A percentile compares a stretch with the other conserved stretches of the same genome.
These are phyloP conservation scores for Graphium colonna DNA, from an alignment of 2,888 invertebrate species.

Conservation along the genomic window DNA sequence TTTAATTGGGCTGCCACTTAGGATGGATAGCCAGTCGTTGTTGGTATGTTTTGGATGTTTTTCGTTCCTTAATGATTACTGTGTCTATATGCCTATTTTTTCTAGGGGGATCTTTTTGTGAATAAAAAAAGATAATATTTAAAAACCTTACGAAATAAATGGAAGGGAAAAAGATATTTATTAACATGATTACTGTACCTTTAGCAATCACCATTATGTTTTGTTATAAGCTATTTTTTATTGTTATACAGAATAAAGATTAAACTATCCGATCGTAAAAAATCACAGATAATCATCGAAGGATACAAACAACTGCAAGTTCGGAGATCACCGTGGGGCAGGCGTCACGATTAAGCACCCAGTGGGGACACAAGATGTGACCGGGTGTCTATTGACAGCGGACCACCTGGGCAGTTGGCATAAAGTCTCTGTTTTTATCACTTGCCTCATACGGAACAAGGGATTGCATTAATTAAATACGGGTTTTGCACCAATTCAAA, in stretches of 20 bases:
- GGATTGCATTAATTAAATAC: background rate
- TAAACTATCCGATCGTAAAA: constrained; percentile 7
- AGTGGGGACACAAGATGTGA: constrained; percentile 36
- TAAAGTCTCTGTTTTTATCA: constrained; percentile 43
- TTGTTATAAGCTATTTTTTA: too few relatives aligned
- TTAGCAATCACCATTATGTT: too few relatives aligned
- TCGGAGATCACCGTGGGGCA: constrained; percentile 45
- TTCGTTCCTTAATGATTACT: too few relatives aligned
- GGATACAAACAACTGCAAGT: constrained; percentile 30
- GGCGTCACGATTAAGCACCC: constrained; percentile 21
- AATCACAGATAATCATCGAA: constrained; percentile 11
- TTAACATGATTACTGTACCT: too few relatives aligned
- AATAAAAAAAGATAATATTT: too few relatives aligned
- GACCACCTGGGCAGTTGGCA: constrained; percentile 52
- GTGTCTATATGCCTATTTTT: too few relatives aligned
- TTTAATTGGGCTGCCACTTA: too few relatives aligned
- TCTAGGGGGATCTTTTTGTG: too few relatives aligned
- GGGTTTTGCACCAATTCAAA: background rate
- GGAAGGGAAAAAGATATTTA: too few relatives aligned
- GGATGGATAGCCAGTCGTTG: too few relatives aligned
- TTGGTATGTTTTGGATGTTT: too few relatives aligned
- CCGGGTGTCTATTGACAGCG: constrained; percentile 32
- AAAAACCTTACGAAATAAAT: too few relatives aligned
- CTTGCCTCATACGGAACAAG: constrained; percentile 24
- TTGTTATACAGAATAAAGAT: background rate